Evolutionary conservation across 2,888 invertebrate species (phyloP).

Genomic region (Mechanitis mazaeus): DNA sequence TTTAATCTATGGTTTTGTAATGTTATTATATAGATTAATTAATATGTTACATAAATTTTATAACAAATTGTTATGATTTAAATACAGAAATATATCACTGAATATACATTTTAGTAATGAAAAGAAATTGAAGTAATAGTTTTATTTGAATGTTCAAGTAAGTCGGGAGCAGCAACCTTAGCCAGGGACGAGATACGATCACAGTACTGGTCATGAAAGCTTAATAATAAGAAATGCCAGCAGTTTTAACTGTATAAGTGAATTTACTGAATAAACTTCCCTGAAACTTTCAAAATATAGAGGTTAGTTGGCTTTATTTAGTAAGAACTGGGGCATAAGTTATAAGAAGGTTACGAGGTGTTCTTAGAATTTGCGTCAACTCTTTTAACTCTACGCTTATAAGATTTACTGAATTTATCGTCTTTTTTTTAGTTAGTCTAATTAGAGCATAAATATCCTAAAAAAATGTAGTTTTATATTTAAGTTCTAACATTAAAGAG

Average conservation of each 20-base stretch:
- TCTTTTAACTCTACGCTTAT: background rate
- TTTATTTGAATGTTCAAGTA: no score
- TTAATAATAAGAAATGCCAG: conserved; percentile 46
- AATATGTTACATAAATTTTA: no score
- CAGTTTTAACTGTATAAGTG: conserved; percentile 32
- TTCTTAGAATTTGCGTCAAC: background rate
- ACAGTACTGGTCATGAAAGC: conserved; percentile 27
- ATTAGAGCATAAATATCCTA: no score
- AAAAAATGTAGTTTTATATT: no score
- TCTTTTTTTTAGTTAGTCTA: no score
- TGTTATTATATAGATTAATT: no score
- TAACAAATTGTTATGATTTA: background rate
- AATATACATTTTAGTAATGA: no score
- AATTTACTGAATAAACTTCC: conserved; percentile 33
- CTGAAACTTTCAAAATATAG: conserved; percentile 18
- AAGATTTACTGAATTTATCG: no score
- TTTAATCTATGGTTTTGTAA: background rate
- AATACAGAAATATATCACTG: no score
- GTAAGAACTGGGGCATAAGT: conserved; percentile 11
- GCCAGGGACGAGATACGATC: conserved; percentile 54
- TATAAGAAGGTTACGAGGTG: background rate
- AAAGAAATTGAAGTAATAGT: no score
- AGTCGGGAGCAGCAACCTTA: conserved; percentile 23
- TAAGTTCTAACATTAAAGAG: no score
- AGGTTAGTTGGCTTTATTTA: conserved; percentile 8